Evolutionary conservation across 2,888 invertebrate genomes (phyloP).

Genomic region (Automeris io): DNA sequence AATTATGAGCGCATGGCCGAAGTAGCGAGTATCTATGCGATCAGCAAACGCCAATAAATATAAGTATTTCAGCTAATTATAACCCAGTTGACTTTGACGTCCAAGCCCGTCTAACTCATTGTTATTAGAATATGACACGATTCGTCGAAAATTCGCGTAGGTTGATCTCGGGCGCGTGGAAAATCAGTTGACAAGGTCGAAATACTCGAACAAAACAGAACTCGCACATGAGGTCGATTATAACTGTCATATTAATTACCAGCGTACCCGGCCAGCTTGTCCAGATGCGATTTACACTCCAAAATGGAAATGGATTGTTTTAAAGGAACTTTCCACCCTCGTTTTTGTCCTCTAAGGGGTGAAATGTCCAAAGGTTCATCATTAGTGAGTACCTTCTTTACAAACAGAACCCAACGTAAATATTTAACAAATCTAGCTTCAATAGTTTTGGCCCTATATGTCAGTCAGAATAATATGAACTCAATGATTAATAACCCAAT

Average conservation of each 20-base stretch:
- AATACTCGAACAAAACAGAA: constrained; percentile 18
- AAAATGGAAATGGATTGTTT: too few species aligned
- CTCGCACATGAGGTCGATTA: constrained; percentile 19
- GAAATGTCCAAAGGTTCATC: too few species aligned
- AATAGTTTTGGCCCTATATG: too few species aligned
- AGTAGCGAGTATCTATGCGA: background rate
- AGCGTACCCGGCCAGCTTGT: too few species aligned
- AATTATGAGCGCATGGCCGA: background rate
- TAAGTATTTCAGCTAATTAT: constrained; percentile 23
- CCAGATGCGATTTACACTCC: too few species aligned
- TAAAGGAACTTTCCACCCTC: too few species aligned
- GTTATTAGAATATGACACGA: constrained; percentile 35
- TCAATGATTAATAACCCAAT: too few species aligned
- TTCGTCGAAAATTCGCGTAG: constrained; percentile 36
- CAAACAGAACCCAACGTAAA: too few species aligned
- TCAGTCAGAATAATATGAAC: too few species aligned
- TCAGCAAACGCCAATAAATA: background rate
- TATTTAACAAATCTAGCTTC: too few species aligned
- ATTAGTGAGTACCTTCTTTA: too few species aligned
- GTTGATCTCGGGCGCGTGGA: constrained; percentile 30
- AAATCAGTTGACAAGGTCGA: constrained; percentile 33
- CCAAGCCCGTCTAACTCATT: constrained; percentile 25
- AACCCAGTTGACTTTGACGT: constrained; percentile 27
- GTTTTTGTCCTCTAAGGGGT: too few species aligned
- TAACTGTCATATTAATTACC: constrained; percentile 10